Evolutionary conservation across 1,140 invertebrate species (phyloP).

Genomic region (Drosophila asahinai): DNA sequence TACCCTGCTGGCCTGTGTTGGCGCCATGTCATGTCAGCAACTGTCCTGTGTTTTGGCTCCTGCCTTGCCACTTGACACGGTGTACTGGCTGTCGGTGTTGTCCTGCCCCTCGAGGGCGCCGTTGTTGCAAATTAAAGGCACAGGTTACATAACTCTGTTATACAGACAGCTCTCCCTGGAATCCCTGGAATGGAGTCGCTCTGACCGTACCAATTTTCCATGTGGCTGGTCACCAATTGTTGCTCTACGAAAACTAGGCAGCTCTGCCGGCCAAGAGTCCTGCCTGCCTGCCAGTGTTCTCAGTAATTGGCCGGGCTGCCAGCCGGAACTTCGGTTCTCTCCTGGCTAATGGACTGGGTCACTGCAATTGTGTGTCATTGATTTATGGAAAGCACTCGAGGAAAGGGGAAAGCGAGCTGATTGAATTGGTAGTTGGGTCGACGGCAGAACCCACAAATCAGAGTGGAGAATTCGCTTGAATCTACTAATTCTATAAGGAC

Average conservation of each 20-base stretch:
- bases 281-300: slow-evolving; percentile 3
- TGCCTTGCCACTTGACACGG: slow-evolving; percentile 13
- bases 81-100: slow-evolving; percentile 12
- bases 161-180: slow-evolving; percentile 1
- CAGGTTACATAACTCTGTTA: slow-evolving; percentile 17
- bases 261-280: slow-evolving; percentile 21
- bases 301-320: slow-evolving; percentile 42
- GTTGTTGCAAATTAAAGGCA: slow-evolving; percentile 59
- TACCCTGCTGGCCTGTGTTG: slow-evolving; percentile 23
- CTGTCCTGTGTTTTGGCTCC: slow-evolving; percentile 24
- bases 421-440: slow-evolving; percentile 48
- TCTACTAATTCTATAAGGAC: neutral
- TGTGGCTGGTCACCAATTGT: slow-evolving; percentile 66
- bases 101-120: slow-evolving; percentile 35
- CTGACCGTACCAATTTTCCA: slow-evolving; percentile 59
- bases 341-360: slow-evolving; percentile 59
- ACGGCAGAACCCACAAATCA: slow-evolving; percentile 5
- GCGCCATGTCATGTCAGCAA: slow-evolving; percentile 62
- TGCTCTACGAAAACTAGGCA: slow-evolving; percentile 31
- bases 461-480: slow-evolving; percentile 2
- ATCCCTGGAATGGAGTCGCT: neutral
- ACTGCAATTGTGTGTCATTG: slow-evolving; percentile 58
- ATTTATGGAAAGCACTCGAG: slow-evolving; percentile 41
- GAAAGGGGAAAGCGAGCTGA: slow-evolving; percentile 21
- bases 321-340: slow-evolving; percentile 15